Base-by-base conservation (phyloP, 2,113 vertebrate genomes). In the Zeus faber region DNA sequence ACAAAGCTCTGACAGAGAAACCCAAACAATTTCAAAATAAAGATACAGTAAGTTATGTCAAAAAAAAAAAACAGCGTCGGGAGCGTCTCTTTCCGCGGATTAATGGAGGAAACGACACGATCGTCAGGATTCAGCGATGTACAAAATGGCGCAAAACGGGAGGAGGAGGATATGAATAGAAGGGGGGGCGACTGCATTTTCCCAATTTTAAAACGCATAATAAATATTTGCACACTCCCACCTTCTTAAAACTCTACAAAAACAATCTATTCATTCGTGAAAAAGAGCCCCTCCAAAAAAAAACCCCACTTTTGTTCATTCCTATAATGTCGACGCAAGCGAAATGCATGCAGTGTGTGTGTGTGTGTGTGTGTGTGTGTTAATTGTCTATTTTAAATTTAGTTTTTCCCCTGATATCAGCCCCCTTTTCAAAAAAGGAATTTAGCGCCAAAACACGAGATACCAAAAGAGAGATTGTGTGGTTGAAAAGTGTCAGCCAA, bases 211-310 rank as follows among this genome's bases (percentile, higher is more conserved):
- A 85, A 87, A 91, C 83, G n/a, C n/a, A n/a, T 90, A 91, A 91
- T 91, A 92, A 91, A 94, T 96, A 95, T 92, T 97, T 94, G 93
- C 92, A 94, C 92, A 85, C 91, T 94, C 92, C 90, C 93, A 91
- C 84, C 81, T 91, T 73, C 89, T 82, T 77, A 88, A 90, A 88
- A 90, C 87, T 89, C 84, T 84, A 75, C 79, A 82, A 88, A 87
- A 91, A 90, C 82, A 58, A 50, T 57, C 61, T n/a, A n/a, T n/a
- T n/a, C n/a, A n/a, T n/a, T n/a, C n/a, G n/a, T n/a, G n/a, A n/a
- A n/a, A n/a, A n/a, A n/a, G n/a, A n/a, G n/a, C n/a, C n/a, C n/a
- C 67, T 65, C 70, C 64, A 68, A 61, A 45, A 58, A 52, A 68
- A 51, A 26, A 63, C 56, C n/a, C n/a, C 48, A 44, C 11, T 24